These are phyloP conservation scores for Neodiprion virginianus DNA, from an alignment of 1,140 invertebrate genomes.

Conservation along the genomic window DNA sequence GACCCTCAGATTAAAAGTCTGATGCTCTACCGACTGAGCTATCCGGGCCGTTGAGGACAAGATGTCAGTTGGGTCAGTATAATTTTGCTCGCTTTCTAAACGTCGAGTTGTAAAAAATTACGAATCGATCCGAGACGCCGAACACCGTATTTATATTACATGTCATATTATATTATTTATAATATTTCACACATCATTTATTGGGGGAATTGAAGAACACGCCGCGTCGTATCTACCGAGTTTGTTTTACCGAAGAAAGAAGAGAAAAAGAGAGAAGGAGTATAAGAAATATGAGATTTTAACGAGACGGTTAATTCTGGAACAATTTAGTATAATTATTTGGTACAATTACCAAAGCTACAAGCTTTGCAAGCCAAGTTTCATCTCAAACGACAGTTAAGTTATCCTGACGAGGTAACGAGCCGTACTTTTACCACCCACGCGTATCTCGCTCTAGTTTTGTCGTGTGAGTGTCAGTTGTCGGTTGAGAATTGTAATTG, in stretches of 20 bases:
- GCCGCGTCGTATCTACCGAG: too few relatives aligned
- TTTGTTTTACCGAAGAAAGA: too few relatives aligned
- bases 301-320: not conserved
- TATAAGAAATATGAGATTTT: not conserved
- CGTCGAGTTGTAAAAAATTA: too few relatives aligned
- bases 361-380: not conserved
- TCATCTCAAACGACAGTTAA: not conserved
- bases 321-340: not conserved
- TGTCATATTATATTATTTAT: too few relatives aligned
- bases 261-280: too few relatives aligned
- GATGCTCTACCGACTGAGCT: constrained; percentile 82
- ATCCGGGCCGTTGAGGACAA: constrained; percentile 64
- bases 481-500: not conserved
- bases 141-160: too few relatives aligned
- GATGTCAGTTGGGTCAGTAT: too few relatives aligned
- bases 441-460: not conserved
- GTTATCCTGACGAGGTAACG: constrained; percentile 1
- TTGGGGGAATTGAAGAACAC: too few relatives aligned
- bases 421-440: not conserved
- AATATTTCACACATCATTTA: too few relatives aligned
- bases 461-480: not conserved
- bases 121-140: too few relatives aligned
- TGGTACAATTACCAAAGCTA: not conserved
- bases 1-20: constrained; percentile 82
- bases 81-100: too few relatives aligned